Base-by-base conservation (phyloP, 2,888 invertebrate genomes). In the Cephus spinipes region DNA sequence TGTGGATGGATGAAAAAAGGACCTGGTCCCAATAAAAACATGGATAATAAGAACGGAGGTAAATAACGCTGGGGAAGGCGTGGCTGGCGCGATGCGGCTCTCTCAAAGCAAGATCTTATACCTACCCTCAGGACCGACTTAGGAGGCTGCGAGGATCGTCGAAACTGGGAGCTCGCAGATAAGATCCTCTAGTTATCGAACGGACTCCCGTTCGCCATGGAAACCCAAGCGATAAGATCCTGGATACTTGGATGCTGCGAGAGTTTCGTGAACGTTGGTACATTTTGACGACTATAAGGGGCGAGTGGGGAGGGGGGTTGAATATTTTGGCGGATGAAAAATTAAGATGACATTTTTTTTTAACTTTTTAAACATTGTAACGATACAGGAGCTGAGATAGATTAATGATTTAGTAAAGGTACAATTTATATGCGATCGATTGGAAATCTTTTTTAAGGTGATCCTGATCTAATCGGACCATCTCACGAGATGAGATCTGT, bases 101-200 rank as follows among this genome's bases (percentile, higher is more conserved):
- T 85, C 87, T 89, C 89, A 89, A 89, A 89, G 88, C 87, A 83
- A 84, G 82, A 83, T 86, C 86, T 73, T 80, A 15, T 33, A 31
- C 55, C 55, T 55, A 55, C 77, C 79, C 80, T 74, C 73, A 76
- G 77, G 79, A 79, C 77, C 71, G 32, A 33, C 71, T 33, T 33
- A 33, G 32, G 71, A 71, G 71, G 32, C 33, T 71, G 55, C 55
- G 55, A 30, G 83, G 84, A 84, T 81, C 83, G 83, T 85, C 85
- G 87, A 88, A 88, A 89, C 88, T 90, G 89, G 90, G 85, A 90
- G 90, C 90, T 83, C 82, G 69, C 77, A 90, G 90, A 90, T 90
- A 90, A 90, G 89, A 89, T 90, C 90, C 87, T 83, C 90, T 90
- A 88, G 90, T 90, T 90, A 90, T 90, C 90, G 87, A 87, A 84